phyloP scores from a whole-genome alignment of 2,888 invertebrate species.

The Dicyrtoma fusca region DNA sequence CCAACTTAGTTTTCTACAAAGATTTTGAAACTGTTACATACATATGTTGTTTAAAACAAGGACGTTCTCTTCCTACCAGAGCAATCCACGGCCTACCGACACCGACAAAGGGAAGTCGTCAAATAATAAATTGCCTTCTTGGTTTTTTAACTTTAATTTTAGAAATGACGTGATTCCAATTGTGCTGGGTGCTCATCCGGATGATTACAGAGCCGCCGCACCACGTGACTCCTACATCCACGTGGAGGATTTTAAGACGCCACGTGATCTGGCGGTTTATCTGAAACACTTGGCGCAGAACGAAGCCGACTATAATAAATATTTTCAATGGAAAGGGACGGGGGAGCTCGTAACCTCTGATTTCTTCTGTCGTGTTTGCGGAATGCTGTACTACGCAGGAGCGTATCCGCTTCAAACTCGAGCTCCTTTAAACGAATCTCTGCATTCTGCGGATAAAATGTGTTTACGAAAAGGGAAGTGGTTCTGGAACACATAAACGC shows the following conservation, averaged over 20 bases:
- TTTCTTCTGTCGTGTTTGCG: conserved; percentile 51
- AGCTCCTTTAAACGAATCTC: too few relatives aligned
- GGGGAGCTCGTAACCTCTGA: conserved; percentile 47
- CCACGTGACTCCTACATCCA: conserved; percentile 53
- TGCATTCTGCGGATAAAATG: too few relatives aligned
- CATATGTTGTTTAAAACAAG: too few relatives aligned
- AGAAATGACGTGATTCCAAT: conserved; percentile 54
- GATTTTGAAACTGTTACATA: too few relatives aligned
- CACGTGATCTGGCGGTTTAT: conserved; percentile 61
- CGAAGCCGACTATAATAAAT: conserved; percentile 60
- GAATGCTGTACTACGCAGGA: conserved; percentile 51
- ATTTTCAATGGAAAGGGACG: conserved; percentile 66
- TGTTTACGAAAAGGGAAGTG: too few relatives aligned
- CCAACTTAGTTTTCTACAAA: too few relatives aligned
- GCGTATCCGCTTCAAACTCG: neutral
- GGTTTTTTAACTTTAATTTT: too few relatives aligned
- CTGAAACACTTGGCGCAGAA: conserved; percentile 63
- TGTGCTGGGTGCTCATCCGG: conserved; percentile 52
- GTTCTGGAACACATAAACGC: too few relatives aligned
- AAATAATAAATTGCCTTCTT: too few relatives aligned
- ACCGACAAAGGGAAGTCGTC: too few relatives aligned
- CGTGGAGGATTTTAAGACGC: conserved; percentile 50
- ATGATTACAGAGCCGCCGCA: conserved; percentile 52
- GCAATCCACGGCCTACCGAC: too few relatives aligned
- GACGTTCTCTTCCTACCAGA: too few relatives aligned